Evolutionary conservation across 2,888 invertebrate species (phyloP).

Genomic region (Orthosia gracilis): DNA sequence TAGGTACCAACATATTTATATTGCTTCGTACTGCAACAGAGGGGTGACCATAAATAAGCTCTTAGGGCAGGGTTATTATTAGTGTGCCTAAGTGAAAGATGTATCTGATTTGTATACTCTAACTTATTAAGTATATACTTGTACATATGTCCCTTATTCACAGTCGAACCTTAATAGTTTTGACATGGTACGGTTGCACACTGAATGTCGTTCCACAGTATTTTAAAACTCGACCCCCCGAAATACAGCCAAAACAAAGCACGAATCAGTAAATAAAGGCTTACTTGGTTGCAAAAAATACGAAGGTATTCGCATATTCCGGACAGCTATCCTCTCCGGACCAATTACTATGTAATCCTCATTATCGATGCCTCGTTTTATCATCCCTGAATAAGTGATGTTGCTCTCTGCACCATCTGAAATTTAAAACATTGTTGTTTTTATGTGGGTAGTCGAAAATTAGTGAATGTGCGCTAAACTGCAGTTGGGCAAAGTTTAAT

Average conservation of each 20-base stretch:
- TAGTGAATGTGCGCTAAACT: slow-evolving; percentile 41
- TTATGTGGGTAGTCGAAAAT: slow-evolving; percentile 24
- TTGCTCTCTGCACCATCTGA: slow-evolving; percentile 86
- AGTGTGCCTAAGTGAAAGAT: too few species aligned
- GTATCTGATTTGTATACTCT: too few species aligned
- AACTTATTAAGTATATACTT: too few species aligned
- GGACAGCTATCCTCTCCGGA: slow-evolving; percentile 83
- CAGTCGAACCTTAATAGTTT: too few species aligned
- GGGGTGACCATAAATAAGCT: too few species aligned
- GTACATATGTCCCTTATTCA: too few species aligned
- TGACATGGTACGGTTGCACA: too few species aligned
- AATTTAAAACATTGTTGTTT: slow-evolving; percentile 64
- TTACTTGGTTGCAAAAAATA: slow-evolving; percentile 86
- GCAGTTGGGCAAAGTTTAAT: slow-evolving; percentile 57
- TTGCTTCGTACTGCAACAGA: too few species aligned
- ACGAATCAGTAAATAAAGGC: slow-evolving; percentile 53
- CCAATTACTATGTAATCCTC: slow-evolving; percentile 86
- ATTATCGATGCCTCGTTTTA: slow-evolving; percentile 79
- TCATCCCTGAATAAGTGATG: slow-evolving; percentile 82
- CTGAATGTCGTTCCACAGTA: not conserved
- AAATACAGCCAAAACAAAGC: slow-evolving; percentile 15
- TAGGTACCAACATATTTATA: too few species aligned
- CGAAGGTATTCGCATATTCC: slow-evolving; percentile 82
- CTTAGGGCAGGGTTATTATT: too few species aligned
- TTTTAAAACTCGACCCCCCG: not conserved